Base-by-base conservation (phyloP, 2,113 vertebrate genomes). In the Neolamprologus hecqui region DNA sequence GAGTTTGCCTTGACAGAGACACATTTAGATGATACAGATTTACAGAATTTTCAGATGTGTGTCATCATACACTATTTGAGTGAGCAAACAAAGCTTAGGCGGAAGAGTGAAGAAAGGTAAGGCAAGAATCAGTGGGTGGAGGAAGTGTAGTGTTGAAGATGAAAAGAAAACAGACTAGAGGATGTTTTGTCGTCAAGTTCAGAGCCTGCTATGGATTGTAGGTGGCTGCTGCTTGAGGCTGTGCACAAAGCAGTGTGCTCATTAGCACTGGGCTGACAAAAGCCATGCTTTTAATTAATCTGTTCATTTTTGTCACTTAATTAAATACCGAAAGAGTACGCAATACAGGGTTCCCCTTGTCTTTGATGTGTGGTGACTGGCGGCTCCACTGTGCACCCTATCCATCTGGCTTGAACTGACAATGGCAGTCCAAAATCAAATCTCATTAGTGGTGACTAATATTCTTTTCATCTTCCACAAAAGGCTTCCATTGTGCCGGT, bases 401-500 rank as follows among this genome's bases (percentile, higher is more conserved):
- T 81, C 89, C 89, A 85, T 88, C 90, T 88, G 90, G 54, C 19
- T 81, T 54, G 63, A 82, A 85, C 92, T 63, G 77, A 90, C 90
- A 86, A 87, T 92, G 86, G 83, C 87, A 88, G 89, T 83, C 70
- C 90, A 87, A 89, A 89, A 92, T 94, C 89, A 91, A 88, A 89
- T 93, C 92, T 92, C 93, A 92, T 94, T 93, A 94, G 92, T 28
- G 70, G 83, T 84, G 84, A 89, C 91, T 94, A 93, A 92, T 93
- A 92, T 94, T 94, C 93, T 92, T 94, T 94, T 94, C 90, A 94
- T 94, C 92, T 90, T 86, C 63, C 65, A 90, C 92, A 89, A 92
- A 92, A 88, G 91, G 81, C 86, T 45, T 90, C 82, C 79, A 90
- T 92, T 92, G 92, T 92, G 87, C 79, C 81, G 7, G 58, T 3